These are phyloP conservation scores for Rhodinocichla rosea DNA, from an alignment of 2,113 vertebrate species.

Conservation along the genomic window DNA sequence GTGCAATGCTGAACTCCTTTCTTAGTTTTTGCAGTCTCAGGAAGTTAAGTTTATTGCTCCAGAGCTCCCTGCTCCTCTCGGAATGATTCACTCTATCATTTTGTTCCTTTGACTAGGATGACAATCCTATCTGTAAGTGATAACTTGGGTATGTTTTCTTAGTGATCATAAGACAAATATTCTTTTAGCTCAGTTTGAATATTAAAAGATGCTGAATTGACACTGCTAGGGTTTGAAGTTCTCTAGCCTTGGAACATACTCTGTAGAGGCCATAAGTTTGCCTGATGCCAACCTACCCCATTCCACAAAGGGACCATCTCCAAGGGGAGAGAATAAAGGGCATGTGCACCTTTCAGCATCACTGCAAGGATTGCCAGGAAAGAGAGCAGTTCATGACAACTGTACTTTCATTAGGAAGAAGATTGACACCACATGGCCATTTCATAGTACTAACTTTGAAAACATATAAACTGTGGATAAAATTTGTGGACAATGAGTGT, in stretches of 20 bases:
- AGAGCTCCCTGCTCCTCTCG: not conserved
- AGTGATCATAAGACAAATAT: not conserved
- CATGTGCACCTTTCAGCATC: not conserved
- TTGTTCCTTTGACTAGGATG: not conserved
- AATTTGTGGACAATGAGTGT: not conserved
- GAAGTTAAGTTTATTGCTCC: slow-evolving; percentile 10
- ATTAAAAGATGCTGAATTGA: not conserved
- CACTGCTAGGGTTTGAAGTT: not conserved
- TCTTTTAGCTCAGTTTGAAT: not conserved
- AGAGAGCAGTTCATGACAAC: not conserved
- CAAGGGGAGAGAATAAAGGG: not conserved
- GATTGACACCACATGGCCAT: not conserved
- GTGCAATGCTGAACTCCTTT: not conserved
- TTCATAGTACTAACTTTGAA: not conserved
- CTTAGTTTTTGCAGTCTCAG: slow-evolving; percentile 17
- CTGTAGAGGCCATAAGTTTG: not conserved
- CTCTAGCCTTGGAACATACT: not conserved
- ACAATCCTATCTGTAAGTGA: not conserved
- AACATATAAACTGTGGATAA: not conserved
- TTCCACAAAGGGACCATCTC: slow-evolving; percentile 49
- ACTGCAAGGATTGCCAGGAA: not conserved
- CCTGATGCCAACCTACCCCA: not conserved
- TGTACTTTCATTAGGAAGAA: not conserved
- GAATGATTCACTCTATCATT: not conserved
- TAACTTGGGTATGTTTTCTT: not conserved